Base-by-base conservation (phyloP, 1,140 invertebrate species). In the Maconellicoccus hirsutus region DNA sequence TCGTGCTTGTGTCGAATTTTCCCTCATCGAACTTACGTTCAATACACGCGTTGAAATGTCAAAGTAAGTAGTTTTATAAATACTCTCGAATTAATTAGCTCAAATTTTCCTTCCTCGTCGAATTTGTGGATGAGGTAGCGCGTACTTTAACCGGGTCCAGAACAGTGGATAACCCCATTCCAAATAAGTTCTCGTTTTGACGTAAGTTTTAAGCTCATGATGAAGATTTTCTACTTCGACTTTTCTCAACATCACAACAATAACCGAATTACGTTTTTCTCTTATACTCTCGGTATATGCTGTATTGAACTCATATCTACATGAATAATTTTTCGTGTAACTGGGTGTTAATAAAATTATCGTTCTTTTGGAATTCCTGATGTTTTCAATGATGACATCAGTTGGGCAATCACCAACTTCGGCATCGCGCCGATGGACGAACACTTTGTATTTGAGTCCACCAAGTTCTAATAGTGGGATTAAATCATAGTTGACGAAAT, bases 131-230 rank as follows among this genome's bases (percentile, higher is more conserved):
- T 77, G 76, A n/a, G 75, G 76, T 16, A 77, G 71, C 6, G 75
- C 75, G 70, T 89, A 92, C 23, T 83, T 81, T 21, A 95, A 78
- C 78, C 90, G 92, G 59, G 91, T 84, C 90, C 91, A 94, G 76
- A 96, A 95, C 84, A 87, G 87, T 4, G 86, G 87, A 77, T 94
- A 90, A n/a, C 86, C 88, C 86, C 88, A 91, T 75, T 90, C 84
- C 0, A 96, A 82, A 75, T 94, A 96, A 0, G 93, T 96, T 77
- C 94, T 94, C 75, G 87, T 91, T n/a, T 84, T 84, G 0, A 95
- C 77, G 75, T 95, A 93, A 0, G 86, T 82, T 73, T 86, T 84
- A 0, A 95, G 78, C 75, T 94, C 90, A 0, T 85, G 80, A 73
- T 91, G 89, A 63, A 94, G 77, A 38, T 86, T 80, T 0, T 86